Percentiles rank a stretch among this genome's conserved stretches.
Evolutionary conservation across 2,888 invertebrate genomes (phyloP).

Genomic region (Tupiocoris notatus): DNA sequence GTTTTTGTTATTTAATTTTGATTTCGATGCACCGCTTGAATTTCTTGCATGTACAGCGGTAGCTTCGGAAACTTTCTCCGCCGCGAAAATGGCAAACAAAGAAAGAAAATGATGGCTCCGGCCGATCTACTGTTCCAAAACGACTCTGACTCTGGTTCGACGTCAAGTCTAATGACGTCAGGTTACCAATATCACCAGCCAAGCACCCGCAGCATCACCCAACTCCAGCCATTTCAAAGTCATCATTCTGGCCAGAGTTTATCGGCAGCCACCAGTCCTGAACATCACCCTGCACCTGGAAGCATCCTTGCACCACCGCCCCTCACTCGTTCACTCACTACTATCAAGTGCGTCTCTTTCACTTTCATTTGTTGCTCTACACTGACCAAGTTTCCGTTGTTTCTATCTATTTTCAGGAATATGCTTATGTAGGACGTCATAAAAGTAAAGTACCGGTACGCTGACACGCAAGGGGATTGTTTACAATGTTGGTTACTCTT

Average conservation of each 20-base stretch:
- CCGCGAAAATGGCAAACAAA: constrained; percentile 26
- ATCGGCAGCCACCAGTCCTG: constrained; percentile 45
- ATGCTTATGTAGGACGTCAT: too few relatives aligned
- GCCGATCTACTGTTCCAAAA: constrained; percentile 36
- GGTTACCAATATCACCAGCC: not conserved
- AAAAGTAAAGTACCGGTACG: too few relatives aligned
- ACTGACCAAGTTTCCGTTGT: too few relatives aligned
- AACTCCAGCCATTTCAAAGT: not conserved
- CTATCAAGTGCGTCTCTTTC: constrained; percentile 37
- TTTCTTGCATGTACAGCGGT: constrained; percentile 2
- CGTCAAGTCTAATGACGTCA: not conserved
- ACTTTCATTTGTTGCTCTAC: too few relatives aligned
- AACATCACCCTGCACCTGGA: constrained; percentile 46
- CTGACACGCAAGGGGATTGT: too few relatives aligned
- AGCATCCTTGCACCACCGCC: constrained; percentile 44
- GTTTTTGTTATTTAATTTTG: too few relatives aligned
- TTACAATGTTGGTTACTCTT: too few relatives aligned
- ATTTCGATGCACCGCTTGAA: not conserved
- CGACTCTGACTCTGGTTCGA: not conserved
- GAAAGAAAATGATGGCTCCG: constrained; percentile 35
- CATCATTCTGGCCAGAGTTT: constrained; percentile 27
- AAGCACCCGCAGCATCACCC: not conserved
- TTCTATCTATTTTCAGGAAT: too few relatives aligned
- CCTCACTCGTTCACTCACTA: constrained; percentile 41
- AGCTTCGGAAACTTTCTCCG: constrained; percentile 11